Conservation (phyloP, 2,888 invertebrate genomes). For the Dicyrtomina minuta region DNA sequence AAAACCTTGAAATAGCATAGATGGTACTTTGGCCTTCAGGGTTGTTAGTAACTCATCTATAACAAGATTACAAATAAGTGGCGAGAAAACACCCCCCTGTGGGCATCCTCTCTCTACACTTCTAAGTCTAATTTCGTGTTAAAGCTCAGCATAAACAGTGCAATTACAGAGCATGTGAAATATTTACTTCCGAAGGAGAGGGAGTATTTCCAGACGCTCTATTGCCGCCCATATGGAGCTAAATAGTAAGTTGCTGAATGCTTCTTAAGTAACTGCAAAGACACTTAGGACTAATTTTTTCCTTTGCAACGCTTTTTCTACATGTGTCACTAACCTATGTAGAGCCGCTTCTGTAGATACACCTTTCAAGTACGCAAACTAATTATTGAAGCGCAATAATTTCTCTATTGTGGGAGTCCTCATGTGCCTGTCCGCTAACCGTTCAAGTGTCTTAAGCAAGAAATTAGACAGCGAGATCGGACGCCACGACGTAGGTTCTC, state of each 20-base stretch:
- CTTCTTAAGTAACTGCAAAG: constrained; percentile 53
- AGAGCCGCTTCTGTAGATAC: constrained; percentile 35
- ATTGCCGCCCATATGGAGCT: constrained; percentile 24
- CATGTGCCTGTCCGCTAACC: constrained; percentile 30
- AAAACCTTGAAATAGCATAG: background rate
- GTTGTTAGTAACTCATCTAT: background rate
- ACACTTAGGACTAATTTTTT: constrained; percentile 40
- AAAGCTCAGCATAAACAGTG: no score
- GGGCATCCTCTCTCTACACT: constrained; percentile 5
- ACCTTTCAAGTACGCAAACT: constrained; percentile 38
- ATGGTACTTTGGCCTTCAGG: background rate
- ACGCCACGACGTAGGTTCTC: constrained; percentile 25
- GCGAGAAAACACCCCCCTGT: background rate
- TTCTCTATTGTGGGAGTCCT: background rate
- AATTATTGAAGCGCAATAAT: background rate
- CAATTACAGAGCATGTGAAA: no score
- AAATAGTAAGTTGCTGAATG: constrained; percentile 49
- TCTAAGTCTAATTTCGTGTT: no score
- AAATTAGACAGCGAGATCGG: constrained; percentile 42
- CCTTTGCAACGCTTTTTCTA: constrained; percentile 1
- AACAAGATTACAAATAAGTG: background rate
- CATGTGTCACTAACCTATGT: constrained; percentile 25
- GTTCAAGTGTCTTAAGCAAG: constrained; percentile 38
- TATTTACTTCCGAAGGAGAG: constrained; percentile 24
- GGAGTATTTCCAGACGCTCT: constrained; percentile 5